phyloP scores from a whole-genome alignment of 2,888 invertebrate species.

The Scaptomyza reducta region DNA sequence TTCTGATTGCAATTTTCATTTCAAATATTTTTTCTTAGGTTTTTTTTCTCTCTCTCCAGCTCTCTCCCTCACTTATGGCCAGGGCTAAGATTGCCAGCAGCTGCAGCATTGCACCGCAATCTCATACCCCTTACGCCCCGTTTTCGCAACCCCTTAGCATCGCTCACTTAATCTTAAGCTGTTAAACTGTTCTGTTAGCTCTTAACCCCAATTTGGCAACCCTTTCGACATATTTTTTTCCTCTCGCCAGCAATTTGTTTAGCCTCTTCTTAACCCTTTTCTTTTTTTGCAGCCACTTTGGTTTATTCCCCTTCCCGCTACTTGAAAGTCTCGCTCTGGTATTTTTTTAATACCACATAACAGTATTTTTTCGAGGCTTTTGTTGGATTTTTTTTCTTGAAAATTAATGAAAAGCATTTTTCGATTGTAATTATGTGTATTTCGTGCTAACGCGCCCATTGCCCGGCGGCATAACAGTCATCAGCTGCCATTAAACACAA shows the following conservation, averaged over 20 bases:
- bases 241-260: constrained; percentile 3
- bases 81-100: not conserved
- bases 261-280: not conserved
- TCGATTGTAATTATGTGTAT: constrained; percentile 78
- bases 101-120: not conserved
- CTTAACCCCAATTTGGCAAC: constrained; percentile 55
- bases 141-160: too few relatives aligned
- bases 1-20: constrained; percentile 18
- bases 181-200: constrained; percentile 52
- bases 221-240: constrained; percentile 16
- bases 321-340: not conserved
- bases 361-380: constrained; percentile 29
- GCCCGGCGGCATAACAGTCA: constrained; percentile 45
- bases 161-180: constrained; percentile 43
- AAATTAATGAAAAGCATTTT: constrained; percentile 78
- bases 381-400: constrained; percentile 25
- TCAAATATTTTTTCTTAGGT: too few relatives aligned
- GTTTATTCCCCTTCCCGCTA: too few relatives aligned
- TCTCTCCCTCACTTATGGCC: too few relatives aligned
- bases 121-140: too few relatives aligned
- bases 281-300: constrained; percentile 3
- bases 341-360: constrained; percentile 44
- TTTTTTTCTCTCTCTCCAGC: not conserved
- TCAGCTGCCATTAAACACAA: constrained; percentile 24
- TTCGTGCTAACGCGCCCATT: constrained; percentile 67